These are phyloP conservation scores for Nemotelus nigrinus DNA, from an alignment of 2,888 invertebrate species.

Conservation along the genomic window DNA sequence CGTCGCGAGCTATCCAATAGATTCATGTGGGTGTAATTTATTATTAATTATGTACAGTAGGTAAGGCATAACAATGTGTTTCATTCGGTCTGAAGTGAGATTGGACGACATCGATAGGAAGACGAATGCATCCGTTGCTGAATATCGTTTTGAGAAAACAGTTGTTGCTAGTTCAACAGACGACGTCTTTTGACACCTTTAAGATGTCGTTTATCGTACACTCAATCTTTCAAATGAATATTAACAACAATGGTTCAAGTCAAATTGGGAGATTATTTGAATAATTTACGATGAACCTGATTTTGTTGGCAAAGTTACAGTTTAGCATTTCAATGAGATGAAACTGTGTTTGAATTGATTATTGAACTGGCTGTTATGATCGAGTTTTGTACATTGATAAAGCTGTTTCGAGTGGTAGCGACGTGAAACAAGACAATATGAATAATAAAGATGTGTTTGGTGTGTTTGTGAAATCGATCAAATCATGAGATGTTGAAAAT, in stretches of 20 bases:
- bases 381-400: neutral
- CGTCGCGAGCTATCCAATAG: slow-evolving; percentile 10
- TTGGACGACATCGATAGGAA: slow-evolving; percentile 28
- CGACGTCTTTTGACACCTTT: slow-evolving; percentile 41
- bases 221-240: slow-evolving; percentile 23
- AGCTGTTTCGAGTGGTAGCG: neutral
- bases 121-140: slow-evolving; percentile 38
- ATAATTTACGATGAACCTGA: slow-evolving; percentile 19
- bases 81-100: slow-evolving; percentile 7
- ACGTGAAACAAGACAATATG: no score
- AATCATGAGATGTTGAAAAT: no score
- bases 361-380: neutral
- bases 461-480: no score
- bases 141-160: slow-evolving; percentile 33
- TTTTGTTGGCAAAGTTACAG: no score
- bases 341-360: neutral
- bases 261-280: neutral
- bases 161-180: slow-evolving; percentile 17
- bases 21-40: slow-evolving; percentile 46
- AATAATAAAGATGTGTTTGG: no score
- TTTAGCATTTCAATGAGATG: neutral
- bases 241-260: slow-evolving; percentile 16
- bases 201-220: slow-evolving; percentile 41
- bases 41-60: slow-evolving; percentile 47
- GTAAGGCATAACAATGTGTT: slow-evolving; percentile 35